Conservation (phyloP, 2,113 vertebrate species). For the Eidolon helvum region DNA sequence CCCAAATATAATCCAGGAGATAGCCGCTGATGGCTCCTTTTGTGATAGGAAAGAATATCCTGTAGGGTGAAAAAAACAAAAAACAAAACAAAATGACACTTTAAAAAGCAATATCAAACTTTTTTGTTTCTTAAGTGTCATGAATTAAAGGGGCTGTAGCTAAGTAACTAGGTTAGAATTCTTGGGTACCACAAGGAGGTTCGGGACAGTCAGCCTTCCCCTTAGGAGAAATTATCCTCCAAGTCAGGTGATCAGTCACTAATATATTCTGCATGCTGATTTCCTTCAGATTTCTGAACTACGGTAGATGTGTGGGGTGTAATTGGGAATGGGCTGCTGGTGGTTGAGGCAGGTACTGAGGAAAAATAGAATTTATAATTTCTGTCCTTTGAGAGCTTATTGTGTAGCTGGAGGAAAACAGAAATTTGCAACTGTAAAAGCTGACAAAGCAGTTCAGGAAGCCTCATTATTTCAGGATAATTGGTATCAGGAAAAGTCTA, state of each 20-base stretch:
- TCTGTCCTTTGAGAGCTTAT: neutral
- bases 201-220: neutral
- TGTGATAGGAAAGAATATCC: conserved; percentile 95
- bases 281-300: conserved; percentile 12
- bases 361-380: conserved; percentile 35
- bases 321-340: neutral
- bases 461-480: neutral
- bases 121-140: neutral
- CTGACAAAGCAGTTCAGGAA: neutral
- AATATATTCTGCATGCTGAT: neutral
- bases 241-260: neutral
- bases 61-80: conserved; percentile 70
- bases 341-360: neutral
- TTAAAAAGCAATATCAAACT: neutral
- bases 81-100: neutral
- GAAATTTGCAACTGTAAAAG: neutral
- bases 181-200: neutral
- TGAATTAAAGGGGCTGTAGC: neutral
- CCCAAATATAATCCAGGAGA: conserved; percentile 93
- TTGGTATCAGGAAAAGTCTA: neutral
- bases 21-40: conserved; percentile 91
- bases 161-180: neutral
- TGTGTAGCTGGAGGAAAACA: neutral
- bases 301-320: neutral
- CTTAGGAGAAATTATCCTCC: conserved; percentile 19